phyloP scores from a whole-genome alignment of 2,797 vertebrate species.

The Tokudaia muenninki region DNA sequence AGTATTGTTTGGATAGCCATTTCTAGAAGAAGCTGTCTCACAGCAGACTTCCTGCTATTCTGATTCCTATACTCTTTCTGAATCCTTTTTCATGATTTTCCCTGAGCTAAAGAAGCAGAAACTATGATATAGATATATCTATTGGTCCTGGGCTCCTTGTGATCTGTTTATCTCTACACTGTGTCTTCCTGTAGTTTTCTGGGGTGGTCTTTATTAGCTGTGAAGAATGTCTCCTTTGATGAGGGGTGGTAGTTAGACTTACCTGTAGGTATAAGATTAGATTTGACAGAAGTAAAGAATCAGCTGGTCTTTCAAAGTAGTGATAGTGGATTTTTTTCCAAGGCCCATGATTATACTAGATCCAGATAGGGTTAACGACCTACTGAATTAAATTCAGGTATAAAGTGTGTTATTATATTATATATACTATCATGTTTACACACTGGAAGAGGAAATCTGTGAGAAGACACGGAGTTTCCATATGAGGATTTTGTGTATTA shows the following conservation, averaged over 20 bases:
- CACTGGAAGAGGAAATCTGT: neutral
- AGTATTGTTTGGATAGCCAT: neutral
- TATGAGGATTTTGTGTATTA: neutral
- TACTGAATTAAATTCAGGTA: neutral
- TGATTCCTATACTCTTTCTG: neutral
- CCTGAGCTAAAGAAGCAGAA: neutral
- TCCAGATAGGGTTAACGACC: neutral
- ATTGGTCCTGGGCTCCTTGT: neutral
- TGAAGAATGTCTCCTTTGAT: neutral
- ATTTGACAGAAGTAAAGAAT: neutral
- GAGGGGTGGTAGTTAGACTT: neutral
- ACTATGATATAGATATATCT: neutral
- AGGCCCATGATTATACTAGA: neutral
- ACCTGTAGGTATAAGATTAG: neutral
- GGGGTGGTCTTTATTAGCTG: neutral
- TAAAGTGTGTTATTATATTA: neutral
- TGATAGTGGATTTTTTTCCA: neutral
- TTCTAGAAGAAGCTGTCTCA: neutral
- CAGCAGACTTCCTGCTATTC: neutral
- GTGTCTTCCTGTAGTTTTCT: neutral
- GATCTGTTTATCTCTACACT: neutral
- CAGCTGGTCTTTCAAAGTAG: neutral
- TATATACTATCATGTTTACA: neutral
- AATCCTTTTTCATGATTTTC: neutral
- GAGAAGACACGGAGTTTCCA: neutral